Base-by-base conservation (phyloP, 1,140 invertebrate genomes). In the Zaprionus kolodkinae region DNA sequence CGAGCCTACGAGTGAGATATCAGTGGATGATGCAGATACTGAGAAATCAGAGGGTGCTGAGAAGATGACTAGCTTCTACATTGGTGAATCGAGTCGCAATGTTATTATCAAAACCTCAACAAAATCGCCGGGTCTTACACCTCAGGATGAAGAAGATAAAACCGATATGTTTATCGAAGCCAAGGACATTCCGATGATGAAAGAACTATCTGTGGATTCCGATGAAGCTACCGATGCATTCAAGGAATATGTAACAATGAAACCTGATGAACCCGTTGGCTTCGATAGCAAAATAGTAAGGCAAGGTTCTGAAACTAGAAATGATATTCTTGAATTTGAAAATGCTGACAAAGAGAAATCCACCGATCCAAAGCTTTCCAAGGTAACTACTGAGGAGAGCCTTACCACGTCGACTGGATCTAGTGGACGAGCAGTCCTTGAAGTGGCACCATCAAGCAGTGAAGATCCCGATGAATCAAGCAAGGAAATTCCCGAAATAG, bases 31-130 rank as follows among this genome's bases (percentile, higher is more conserved):
- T 57, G 83, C 74, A 13, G 91, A 91, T 12, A 91, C 91, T 9
- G 91, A 92, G 48, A 89, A 82, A 35, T 89, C 84, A 0, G 88
- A 91, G 13, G 70, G 72, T 13, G 50, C 33, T 1, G 89, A 79
- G 30, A 92, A 92, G 52, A 65, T 75, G 54, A 90, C 92, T 1
- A 91, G 91, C 50, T 93, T 93, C 17, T 93, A 92, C 61, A 93
- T 93, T 35, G 92, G 92, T 0, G 92, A 93, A 66, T 93, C 92
- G 0, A 92, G 92, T 52, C 79, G 78, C 0, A 91, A 93, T 79
- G 79, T 93, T 2, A 93, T 93, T 17, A 90, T 55, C 12, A 92
- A 92, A 55, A 91, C 91, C 6, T 72, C 81, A 25, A 73, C 76
- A 15, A 81, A 83, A 21, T 89, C 91, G 10, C 82, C 90, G 2